Evolutionary conservation across 2,888 invertebrate genomes (phyloP), one percentile per base, ranked within the genome.

Genomic region (Leptura quadrifasciata): DNA sequence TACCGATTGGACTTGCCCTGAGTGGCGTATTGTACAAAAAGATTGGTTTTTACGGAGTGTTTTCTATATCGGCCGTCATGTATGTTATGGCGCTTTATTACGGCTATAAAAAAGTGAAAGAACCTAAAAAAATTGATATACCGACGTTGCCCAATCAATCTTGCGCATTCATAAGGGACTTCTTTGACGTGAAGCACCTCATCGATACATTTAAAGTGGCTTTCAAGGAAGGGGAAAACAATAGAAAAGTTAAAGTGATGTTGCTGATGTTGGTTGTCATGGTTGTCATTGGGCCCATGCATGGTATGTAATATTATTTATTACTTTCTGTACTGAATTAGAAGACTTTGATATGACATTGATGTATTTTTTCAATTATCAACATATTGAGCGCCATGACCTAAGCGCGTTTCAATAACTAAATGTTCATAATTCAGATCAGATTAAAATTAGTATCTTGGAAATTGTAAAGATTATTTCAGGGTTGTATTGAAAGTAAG

Each of bases 1-100:
- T 96, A 73, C 96, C 97, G 0, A 92, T 97, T 10, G 97, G 97
- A n/a, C 94, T 96, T 85, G 96, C 96, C 5, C 90, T 96, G 3
- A 96, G 96, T 86, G 97, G 97, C 0, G 92, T 96, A 71, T 90
- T 97, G 17, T 93, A 94, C 84, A 91, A 92, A 68, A 91, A 94
- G 88, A 94, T 95, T 75, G 95, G 95, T 0, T 94, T 96, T 85
- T 96, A 96, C 85, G 96, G 96, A 60, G 94, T 96, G 15, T 96
- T 96, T 86, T 92, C 94, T 5, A 92, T 95, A 76, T 95, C 95
- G 82, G 94, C 95, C 0, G 91, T 92, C 2, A 90, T 96, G 82
- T 96, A 96, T 86, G 88, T 95, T 35, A 87, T 95, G 78, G 94
- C 94, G 76, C 93, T 96, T 84, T 89, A 93, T 74, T 96, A 96